These are phyloP conservation scores for Pangasius macronema DNA, from an alignment of 2,797 vertebrate genomes.

Conservation along the genomic window DNA sequence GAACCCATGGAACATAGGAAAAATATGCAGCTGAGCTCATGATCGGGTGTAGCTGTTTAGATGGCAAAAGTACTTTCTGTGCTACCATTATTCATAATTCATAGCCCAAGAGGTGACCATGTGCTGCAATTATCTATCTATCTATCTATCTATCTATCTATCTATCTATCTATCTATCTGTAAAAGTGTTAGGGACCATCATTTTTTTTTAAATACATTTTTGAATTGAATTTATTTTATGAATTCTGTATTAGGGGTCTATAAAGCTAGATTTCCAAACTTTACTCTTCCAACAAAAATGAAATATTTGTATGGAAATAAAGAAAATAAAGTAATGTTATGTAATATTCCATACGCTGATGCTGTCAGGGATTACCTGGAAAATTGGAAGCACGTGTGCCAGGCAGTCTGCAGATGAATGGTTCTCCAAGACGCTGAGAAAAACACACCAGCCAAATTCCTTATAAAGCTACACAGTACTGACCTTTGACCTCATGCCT, in stretches of 20 bases:
- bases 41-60: neutral
- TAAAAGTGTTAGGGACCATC: neutral
- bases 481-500: neutral
- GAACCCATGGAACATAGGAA: neutral
- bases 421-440: neutral
- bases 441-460: neutral
- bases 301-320: neutral
- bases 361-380: neutral
- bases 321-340: neutral
- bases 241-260: neutral
- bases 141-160: too few relatives aligned
- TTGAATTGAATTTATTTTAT: neutral
- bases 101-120: neutral
- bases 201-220: neutral
- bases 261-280: neutral
- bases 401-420: neutral
- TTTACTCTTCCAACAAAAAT: neutral
- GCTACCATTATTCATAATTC: neutral
- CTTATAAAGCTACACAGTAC: neutral
- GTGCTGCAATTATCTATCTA: neutral
- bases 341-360: neutral
- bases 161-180: too few relatives aligned
- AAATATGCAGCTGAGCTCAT: too few relatives aligned
- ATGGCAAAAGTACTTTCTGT: neutral
- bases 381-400: neutral